Evolutionary conservation across 2,888 invertebrate species (phyloP).

Genomic region (Hololepta plana): DNA sequence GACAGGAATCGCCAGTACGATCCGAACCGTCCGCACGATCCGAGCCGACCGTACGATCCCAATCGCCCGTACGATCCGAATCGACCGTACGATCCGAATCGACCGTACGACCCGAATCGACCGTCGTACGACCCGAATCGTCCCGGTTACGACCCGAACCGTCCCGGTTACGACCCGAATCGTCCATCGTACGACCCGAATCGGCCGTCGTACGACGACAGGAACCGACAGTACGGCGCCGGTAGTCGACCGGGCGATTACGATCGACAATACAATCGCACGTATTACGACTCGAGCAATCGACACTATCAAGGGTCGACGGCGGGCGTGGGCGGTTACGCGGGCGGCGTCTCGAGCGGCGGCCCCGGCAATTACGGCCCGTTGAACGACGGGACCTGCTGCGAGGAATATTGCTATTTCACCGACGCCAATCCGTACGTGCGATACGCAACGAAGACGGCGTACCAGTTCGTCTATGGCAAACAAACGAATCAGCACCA

Average conservation of each 20-base stretch:
- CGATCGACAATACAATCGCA: too few species aligned
- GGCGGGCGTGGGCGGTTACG: too few species aligned
- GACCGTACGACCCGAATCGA: constrained; percentile 5
- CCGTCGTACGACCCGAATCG: constrained; percentile 4
- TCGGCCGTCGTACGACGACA: constrained; percentile 3
- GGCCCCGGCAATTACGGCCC: constrained; percentile 11
- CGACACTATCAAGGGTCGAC: too few species aligned
- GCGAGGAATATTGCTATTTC: constrained; percentile 40
- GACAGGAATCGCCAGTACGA: constrained; percentile 8
- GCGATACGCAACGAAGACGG: constrained; percentile 55
- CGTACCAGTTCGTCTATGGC: constrained; percentile 51
- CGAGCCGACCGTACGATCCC: too few species aligned
- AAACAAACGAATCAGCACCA: constrained; percentile 38
- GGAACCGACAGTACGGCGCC: constrained; percentile 4
- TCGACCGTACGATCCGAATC: constrained; percentile 10
- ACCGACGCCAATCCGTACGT: constrained; percentile 44
- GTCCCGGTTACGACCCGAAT: constrained; percentile 3
- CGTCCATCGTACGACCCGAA: constrained; percentile 3
- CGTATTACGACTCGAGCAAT: too few species aligned
- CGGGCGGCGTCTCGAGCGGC: constrained; percentile 3
- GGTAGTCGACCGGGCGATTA: constrained; percentile 6
- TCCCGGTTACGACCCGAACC: not conserved
- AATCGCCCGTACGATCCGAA: constrained; percentile 7
- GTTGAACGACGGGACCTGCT: constrained; percentile 21
- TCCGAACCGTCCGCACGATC: constrained; percentile 7